These are phyloP conservation scores for Erpornis zantholeuca DNA, from an alignment of 2,113 vertebrate species.

Conservation along the genomic window DNA sequence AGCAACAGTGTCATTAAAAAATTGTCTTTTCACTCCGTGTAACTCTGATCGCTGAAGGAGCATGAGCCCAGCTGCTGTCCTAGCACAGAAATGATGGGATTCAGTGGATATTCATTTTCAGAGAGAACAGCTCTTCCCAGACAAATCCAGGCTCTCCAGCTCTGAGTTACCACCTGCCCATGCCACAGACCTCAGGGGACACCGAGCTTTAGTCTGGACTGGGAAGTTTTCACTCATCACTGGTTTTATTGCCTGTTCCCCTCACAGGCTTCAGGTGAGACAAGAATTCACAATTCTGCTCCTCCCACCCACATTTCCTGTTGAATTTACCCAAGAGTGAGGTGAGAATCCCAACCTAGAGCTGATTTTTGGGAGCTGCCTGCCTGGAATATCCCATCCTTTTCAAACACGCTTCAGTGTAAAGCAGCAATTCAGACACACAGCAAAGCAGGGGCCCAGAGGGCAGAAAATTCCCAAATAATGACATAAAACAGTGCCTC, in stretches of 20 bases:
- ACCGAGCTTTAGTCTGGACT: background rate
- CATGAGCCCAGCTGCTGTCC: accelerated
- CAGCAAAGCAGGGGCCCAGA: background rate
- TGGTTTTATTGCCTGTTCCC: background rate
- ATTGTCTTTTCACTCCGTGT: accelerated
- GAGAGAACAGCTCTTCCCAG: background rate
- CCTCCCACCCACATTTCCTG: background rate
- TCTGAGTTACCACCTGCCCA: background rate
- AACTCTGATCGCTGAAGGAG: background rate
- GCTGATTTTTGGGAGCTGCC: background rate
- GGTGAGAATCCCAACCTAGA: background rate
- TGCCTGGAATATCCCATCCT: background rate
- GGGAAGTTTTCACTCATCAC: background rate
- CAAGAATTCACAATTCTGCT: background rate
- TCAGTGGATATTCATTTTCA: background rate
- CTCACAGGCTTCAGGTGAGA: background rate
- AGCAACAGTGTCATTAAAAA: background rate
- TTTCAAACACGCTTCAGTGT: background rate
- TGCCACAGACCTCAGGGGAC: background rate
- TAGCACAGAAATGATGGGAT: background rate
- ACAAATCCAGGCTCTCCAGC: background rate
- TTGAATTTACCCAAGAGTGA: background rate
- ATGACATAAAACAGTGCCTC: background rate
- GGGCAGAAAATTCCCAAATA: background rate
- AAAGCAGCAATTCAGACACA: background rate